These are phyloP conservation scores for Tiaroga cobitis DNA, from an alignment of 2,797 vertebrate species.

Conservation along the genomic window DNA sequence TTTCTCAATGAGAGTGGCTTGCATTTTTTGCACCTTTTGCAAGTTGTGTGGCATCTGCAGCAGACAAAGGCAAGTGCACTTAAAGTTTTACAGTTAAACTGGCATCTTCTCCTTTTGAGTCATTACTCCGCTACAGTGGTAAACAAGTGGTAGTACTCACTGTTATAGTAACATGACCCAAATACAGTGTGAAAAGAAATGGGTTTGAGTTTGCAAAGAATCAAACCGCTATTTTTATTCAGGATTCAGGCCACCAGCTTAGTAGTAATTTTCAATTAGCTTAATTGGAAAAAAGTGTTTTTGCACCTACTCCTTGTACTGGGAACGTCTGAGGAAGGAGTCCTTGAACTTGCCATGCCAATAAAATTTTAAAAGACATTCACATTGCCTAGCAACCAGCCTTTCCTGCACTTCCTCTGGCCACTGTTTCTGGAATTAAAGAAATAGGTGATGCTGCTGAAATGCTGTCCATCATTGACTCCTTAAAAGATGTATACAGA, in stretches of 20 bases:
- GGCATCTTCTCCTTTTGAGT: not conserved
- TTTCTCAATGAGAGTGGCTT: not conserved
- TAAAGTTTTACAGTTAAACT: not conserved
- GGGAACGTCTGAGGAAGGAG: slow-evolving; percentile 20
- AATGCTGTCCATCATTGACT: not conserved
- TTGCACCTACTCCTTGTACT: slow-evolving; percentile 10
- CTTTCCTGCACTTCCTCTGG: slow-evolving; percentile 18
- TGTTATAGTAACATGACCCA: not conserved
- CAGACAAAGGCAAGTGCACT: not conserved
- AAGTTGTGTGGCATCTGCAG: not conserved
- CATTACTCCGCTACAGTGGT: not conserved
- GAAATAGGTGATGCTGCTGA: not conserved
- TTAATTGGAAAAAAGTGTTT: not conserved
- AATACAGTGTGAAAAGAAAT: not conserved
- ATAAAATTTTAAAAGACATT: slow-evolving; percentile 38
- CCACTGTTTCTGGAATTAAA: slow-evolving; percentile 13
- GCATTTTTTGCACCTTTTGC: not conserved
- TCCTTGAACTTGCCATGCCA: slow-evolving; percentile 37
- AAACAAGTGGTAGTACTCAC: not conserved
- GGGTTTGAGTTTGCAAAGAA: not conserved
- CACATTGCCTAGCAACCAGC: slow-evolving; percentile 50
- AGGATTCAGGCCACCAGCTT: not conserved
- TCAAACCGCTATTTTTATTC: not conserved
- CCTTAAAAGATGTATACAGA: not conserved
- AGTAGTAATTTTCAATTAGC: not conserved